Evolutionary conservation across 1,140 invertebrate genomes (phyloP), one percentile per base, ranked within the genome.

Genomic region (Drosophila bipectinata): DNA sequence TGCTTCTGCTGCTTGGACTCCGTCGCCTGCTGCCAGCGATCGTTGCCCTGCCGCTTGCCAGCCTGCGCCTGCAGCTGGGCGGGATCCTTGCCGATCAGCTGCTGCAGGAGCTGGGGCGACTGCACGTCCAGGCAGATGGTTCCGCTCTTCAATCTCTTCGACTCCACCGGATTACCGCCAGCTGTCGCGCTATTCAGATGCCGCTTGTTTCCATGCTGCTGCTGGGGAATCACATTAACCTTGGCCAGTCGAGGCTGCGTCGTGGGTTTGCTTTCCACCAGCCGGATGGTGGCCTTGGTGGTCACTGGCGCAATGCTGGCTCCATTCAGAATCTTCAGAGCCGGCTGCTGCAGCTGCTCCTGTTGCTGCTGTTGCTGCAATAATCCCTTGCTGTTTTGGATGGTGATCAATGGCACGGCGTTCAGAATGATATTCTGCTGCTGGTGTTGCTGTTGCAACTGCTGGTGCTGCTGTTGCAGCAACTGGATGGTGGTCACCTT

Each of bases 361-460:
- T 90, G 59, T 30, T 79, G 56, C 24, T 72, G 66, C 21, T 77
- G 54, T 28, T 78, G 66, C 12, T 79, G 63, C 59, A 79, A 37
- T 15, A 79, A 51, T 52, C 49, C 52, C 62, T 90, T 89, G 59
- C 63, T 89, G 24, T 77, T 91, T 77, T 91, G 90, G 57, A 91
- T 91, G 49, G 81, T 90, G 53, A 91, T 90, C 75, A 91, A 89
- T 83, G 90, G 90, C 71, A 91, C 90, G 6, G 90, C 80, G 79
- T 91, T 90, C 34, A 90, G 57, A 24, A 91, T 83, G 15, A 91
- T 74, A 48, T 89, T 90, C 41, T 91, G 89, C 49, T 88, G 85
- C 32, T 78, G 69, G 2, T 73, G 80, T 49, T 88, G 85, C 39
- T 78, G 69, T 4, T 73, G 80, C 52, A 79, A 34, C 12, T 68